Evolutionary conservation across 2,888 invertebrate genomes (phyloP).

Genomic region (Xanthia icteritia): DNA sequence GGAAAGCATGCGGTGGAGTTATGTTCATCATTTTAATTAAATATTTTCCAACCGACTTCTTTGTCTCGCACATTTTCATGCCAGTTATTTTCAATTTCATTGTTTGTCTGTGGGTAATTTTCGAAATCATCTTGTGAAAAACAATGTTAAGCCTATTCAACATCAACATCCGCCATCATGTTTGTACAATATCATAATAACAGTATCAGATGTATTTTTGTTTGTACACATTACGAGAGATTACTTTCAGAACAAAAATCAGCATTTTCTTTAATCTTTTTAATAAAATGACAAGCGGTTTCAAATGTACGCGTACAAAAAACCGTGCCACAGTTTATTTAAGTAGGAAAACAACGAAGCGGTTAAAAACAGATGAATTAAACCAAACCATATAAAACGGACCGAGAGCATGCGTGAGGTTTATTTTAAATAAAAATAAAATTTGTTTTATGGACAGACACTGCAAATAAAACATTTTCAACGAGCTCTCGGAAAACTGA

Average conservation of each 20-base stretch:
- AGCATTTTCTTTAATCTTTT: conserved; percentile 14
- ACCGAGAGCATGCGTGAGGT: conserved; percentile 19
- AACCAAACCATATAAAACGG: conserved; percentile 31
- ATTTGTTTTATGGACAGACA: conserved; percentile 15
- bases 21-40: background rate
- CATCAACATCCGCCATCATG: background rate
- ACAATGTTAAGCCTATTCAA: conserved; percentile 15
- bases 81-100: background rate
- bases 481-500: conserved; percentile 10
- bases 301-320: conserved; percentile 6
- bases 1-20: background rate
- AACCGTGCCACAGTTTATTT: background rate
- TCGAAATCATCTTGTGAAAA: background rate
- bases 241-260: conserved; percentile 5
- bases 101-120: conserved; percentile 12
- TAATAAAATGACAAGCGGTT: background rate
- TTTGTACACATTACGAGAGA: conserved; percentile 6
- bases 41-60: conserved; percentile 2
- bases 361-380: conserved; percentile 35
- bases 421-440: conserved; percentile 22
- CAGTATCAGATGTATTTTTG: conserved; percentile 13
- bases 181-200: conserved; percentile 4
- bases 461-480: conserved; percentile 26
- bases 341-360: background rate
- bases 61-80: background rate